These are phyloP conservation scores for Heteromormyrus szaboi DNA, from an alignment of 2,797 vertebrate species.

Conservation along the genomic window DNA sequence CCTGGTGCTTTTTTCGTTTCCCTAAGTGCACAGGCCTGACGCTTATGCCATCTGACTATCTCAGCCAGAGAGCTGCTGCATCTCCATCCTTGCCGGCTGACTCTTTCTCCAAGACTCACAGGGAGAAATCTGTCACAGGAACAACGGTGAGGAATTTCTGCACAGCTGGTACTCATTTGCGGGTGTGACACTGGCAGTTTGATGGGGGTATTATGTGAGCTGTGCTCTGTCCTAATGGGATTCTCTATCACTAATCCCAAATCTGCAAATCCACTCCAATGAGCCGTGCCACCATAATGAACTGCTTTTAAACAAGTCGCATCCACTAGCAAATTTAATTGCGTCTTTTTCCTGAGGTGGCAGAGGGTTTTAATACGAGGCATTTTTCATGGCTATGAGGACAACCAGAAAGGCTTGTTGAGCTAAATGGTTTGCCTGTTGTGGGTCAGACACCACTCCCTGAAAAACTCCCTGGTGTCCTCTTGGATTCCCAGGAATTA, in stretches of 20 bases:
- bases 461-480: neutral
- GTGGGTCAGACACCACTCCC: neutral
- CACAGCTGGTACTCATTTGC: neutral
- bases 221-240: neutral
- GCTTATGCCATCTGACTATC: neutral
- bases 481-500: neutral
- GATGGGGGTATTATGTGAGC: neutral
- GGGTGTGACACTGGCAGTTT: neutral
- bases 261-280: slow-evolving; percentile 10
- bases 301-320: neutral
- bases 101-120: neutral
- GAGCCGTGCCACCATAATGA: neutral
- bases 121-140: neutral
- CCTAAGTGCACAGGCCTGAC: neutral
- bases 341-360: neutral
- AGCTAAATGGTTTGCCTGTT: neutral
- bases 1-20: neutral
- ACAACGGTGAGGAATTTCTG: neutral
- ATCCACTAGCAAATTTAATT: neutral
- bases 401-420: neutral
- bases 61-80: neutral
- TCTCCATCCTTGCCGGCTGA: neutral
- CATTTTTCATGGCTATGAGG: neutral
- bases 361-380: neutral
- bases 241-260: neutral